Evolutionary conservation across 2,797 vertebrate species (phyloP), one percentile per base, ranked within the genome.

Genomic region (Lagodon rhomboides): DNA sequence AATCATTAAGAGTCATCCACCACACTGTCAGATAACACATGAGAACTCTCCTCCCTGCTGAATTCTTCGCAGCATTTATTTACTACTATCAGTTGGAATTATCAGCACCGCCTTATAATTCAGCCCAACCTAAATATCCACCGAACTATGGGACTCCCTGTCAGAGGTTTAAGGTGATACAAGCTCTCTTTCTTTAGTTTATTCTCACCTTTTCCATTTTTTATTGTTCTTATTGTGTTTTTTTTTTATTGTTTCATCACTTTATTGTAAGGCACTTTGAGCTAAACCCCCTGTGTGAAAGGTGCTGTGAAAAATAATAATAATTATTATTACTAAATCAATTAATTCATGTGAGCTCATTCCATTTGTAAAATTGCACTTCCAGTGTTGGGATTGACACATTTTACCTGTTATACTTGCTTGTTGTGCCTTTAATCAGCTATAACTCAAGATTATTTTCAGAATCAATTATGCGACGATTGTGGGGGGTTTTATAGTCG

Each of bases 1-100:
- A 79, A 78, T 68, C 70, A 66, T 17, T 72, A n/a, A 20, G 6
- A 5, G 41, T 66, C 54, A 53, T 69, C 41, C 43, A 15, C 12
- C 41, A 38, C 61, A 18, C 6, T 25, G 15, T 69, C 60, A 9
- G 41, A 61, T 38, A 2, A 44, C 51, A 63, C 3, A 10, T 15
- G 12, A 43, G 17, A 25, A 13, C 9, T 25, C 54, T 61, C 20
- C 43, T 60, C 34, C 2, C 4, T 16, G 22, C 34, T 47, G 9
- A 23, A 16, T 17, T 20, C 34, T 20, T 53, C 15, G 1, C 18
- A 15, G 43, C 27, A 49, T 69, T 54, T 34, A 25, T 13, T 23
- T 11, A 12, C n/a, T 47, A 3, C 4, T 16, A 50, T 50, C 22
- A 60, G 25, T 47, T 60, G 20, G 16, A 34, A 41, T 71, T 60